These are phyloP conservation scores for Carcharodon carcharias DNA, from an alignment of 2,797 vertebrate genomes.

Conservation along the genomic window DNA sequence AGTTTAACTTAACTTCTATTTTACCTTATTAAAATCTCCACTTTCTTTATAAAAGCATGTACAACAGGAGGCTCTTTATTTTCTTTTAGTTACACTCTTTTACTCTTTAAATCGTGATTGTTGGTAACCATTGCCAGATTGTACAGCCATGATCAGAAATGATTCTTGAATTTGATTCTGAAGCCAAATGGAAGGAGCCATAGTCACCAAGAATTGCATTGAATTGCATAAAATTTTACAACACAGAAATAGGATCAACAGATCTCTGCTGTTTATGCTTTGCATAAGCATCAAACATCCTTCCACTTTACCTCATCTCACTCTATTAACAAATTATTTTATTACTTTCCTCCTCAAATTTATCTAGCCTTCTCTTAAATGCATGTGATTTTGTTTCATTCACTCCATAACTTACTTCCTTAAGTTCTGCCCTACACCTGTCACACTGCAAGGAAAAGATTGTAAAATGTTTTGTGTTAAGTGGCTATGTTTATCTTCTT, in stretches of 20 bases:
- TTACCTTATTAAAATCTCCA: neutral
- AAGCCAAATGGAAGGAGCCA: neutral
- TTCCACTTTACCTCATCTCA: too few relatives aligned
- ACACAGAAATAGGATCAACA: too few relatives aligned
- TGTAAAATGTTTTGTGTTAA: neutral
- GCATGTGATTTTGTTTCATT: neutral
- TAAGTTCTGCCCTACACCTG: neutral
- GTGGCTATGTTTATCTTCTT: neutral
- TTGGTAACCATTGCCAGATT: neutral
- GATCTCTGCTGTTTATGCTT: too few relatives aligned
- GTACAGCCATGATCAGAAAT: neutral
- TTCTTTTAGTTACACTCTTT: neutral
- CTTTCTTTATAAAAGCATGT: neutral
- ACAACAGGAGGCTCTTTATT: neutral
- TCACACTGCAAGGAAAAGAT: neutral
- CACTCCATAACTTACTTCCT: neutral
- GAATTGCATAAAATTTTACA: too few relatives aligned
- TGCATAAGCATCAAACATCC: too few relatives aligned
- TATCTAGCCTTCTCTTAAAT: neutral
- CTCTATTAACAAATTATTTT: neutral
- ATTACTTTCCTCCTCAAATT: neutral
- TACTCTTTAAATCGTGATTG: neutral
- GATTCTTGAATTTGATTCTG: neutral
- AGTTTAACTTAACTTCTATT: neutral
- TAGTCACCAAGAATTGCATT: too few relatives aligned